phyloP scores from a whole-genome alignment of 2,888 invertebrate genomes.

The Dione juno region DNA sequence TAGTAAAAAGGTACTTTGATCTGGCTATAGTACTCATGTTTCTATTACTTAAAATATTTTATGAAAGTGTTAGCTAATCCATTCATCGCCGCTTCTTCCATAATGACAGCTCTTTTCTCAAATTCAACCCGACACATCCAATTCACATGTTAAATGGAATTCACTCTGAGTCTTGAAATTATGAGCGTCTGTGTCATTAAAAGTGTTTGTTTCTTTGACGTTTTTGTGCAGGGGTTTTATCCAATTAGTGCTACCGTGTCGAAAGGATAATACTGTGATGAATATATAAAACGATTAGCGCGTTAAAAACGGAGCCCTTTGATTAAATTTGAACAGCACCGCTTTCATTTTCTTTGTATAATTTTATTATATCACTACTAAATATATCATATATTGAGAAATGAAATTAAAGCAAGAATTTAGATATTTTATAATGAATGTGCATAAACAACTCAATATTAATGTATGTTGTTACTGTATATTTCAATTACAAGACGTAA shows the following conservation, averaged over 20 bases:
- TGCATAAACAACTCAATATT: too few species aligned
- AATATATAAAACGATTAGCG: constrained; percentile 76
- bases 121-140: constrained; percentile 67
- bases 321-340: constrained; percentile 42
- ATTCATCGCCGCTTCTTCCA: constrained; percentile 37
- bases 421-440: too few species aligned
- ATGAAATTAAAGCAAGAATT: too few species aligned
- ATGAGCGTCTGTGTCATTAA: constrained; percentile 76
- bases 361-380: not conserved
- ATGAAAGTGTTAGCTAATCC: constrained; percentile 11
- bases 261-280: constrained; percentile 82
- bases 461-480: too few species aligned
- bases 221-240: constrained; percentile 77
- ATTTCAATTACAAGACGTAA: too few species aligned
- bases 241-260: constrained; percentile 84
- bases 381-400: not conserved
- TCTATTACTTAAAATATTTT: constrained; percentile 9
- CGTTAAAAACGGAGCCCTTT: constrained; percentile 75
- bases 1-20: not conserved
- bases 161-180: constrained; percentile 78
- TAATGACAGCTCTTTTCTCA: constrained; percentile 65
- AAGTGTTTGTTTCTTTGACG: constrained; percentile 80
- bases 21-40: not conserved
- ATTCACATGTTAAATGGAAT: constrained; percentile 83
- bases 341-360: not conserved